Evolutionary conservation across 1,140 invertebrate species (phyloP), one percentile per base, ranked within the genome.

Genomic region (Polyergus mexicanus): DNA sequence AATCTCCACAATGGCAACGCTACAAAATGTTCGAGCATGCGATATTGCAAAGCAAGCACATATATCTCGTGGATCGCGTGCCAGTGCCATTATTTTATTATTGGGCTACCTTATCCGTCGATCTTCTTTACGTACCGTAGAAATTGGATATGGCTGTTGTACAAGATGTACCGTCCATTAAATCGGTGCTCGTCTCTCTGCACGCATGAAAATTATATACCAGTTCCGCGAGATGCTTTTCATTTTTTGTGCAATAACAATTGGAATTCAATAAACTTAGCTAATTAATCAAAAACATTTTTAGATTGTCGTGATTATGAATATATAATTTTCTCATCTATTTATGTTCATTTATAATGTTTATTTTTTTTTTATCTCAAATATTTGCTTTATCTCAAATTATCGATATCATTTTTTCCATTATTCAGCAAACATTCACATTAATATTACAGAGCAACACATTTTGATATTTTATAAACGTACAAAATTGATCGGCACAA

Each of bases 51-150:
- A 66, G 32, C 76, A 38, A 66, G n/a, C 56, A 28, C 56, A 28
- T 16, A 76, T 74, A 60, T 62, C 47, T 63, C 16, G 38, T 71
- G 41, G 66, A 85, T 89, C 76, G 88, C 88, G 81, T 89, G 88
- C 66, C 28, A 62, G 25, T 84, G 68, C 54, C 47, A 89, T 89
- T 89, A 89, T 89, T 89, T 89, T 89, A 85, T 89, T 88, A 88
- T 89, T 88, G 75, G 47, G 54, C 66, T 89, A 63, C 60, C 60
- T 88, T 88, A 85, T 88, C 88, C 74, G 28, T 77, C 38, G 68
- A 89, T 89, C 88, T 88, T 88, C 65, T 89, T 51, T 88, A 85
- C 83, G 71, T 88, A 88, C 60, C 44, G 62, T 28, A 77, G 83
- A 89, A 80, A 89, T 75, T 68, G 88, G 88, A 89, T 89, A 86